phyloP scores from a whole-genome alignment of 2,888 invertebrate genomes.

The Antheraea yamamai region DNA sequence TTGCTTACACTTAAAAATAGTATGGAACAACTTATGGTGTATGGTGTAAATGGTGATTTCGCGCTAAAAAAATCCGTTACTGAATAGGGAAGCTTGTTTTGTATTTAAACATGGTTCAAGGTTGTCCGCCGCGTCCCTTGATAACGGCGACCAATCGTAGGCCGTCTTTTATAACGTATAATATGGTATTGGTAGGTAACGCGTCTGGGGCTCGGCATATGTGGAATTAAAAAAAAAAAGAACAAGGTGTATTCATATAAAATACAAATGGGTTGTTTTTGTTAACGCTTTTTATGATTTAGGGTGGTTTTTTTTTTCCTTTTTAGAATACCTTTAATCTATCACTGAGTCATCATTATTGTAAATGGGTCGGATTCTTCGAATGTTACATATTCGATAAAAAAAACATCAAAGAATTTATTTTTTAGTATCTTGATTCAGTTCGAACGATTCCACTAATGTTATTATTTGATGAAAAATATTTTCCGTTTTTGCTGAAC shows the following conservation, averaged over 20 bases:
- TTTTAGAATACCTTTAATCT: no score
- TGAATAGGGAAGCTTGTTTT: conserved; percentile 53
- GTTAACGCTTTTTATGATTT: no score
- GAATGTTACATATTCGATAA: no score
- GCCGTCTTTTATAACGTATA: conserved; percentile 59
- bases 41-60: conserved; percentile 21
- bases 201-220: conserved; percentile 25
- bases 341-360: no score
- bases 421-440: no score
- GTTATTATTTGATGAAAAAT: no score
- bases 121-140: conserved; percentile 60
- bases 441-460: no score
- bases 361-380: no score
- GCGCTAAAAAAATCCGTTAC: conserved; percentile 55
- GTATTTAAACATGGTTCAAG: conserved; percentile 53
- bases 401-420: no score
- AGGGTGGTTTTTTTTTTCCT: no score
- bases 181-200: conserved; percentile 37
- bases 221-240: conserved; percentile 19
- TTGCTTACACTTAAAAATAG: neutral
- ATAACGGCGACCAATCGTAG: conserved; percentile 72
- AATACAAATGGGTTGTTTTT: neutral
- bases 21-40: neutral
- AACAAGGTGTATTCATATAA: neutral
- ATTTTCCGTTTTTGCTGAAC: no score